Base-by-base conservation (phyloP, 2,113 vertebrate genomes). In the Ictalurus punctatus region DNA sequence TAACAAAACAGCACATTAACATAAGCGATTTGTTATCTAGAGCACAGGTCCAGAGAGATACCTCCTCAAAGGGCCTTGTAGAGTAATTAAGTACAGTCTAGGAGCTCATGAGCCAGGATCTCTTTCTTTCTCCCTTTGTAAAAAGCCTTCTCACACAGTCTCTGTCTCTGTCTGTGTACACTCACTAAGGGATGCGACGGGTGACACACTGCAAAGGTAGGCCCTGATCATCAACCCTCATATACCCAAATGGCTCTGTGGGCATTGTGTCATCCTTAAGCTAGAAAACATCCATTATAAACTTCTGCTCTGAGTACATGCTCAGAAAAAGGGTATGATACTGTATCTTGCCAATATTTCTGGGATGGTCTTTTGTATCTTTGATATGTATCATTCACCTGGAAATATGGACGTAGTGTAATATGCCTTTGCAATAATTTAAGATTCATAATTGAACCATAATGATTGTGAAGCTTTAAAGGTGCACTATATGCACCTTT, bases 161-260 rank as follows among this genome's bases (percentile, higher is more conserved):
- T 97, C 95, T 96, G 95, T 97, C 95, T 96, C 94, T 97, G 95
- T 97, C 96, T 97, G 96, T 96, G 95, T 97, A 96, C 97, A 94
- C 96, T 93, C 96, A 97, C 96, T 58, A 98, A 99, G 98, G 98
- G 95, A 99, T 97, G 94, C 97, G 98, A 92, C 98, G 97, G 91
- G 98, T 99, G 97, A 99, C 96, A 27, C 97, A 98, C 96, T 99
- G 98, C 97, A 97, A 98, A 99, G 98, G 98, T 99, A 98, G 97
- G 98, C 94, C 83, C 94, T 93, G 91, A 54, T 92, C 92, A 92
- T 89, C 88, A 93, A 92, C 94, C 94, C 93, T 91, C 88, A 92
- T 92, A 95, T 95, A 27, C 79, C 84, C 93, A 85, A 91, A 92
- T 92, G 91, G 92, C 94, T 94, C 92, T 94, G 90, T 93, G 92